Evolutionary conservation across 2,113 vertebrate genomes (phyloP).

Genomic region (Triplophysa rosa): DNA sequence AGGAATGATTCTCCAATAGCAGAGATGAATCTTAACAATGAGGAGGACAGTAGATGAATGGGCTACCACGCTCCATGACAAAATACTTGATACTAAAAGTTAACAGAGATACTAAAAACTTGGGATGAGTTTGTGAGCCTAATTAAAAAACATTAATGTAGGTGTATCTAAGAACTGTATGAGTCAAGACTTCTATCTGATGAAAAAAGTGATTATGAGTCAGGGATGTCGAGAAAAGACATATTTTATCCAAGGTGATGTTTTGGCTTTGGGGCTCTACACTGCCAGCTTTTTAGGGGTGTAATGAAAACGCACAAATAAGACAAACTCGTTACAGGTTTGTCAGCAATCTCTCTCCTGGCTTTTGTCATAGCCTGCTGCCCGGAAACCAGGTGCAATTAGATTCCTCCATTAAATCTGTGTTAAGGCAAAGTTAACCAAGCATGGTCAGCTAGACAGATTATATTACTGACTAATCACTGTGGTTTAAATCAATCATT

Average conservation of each 20-base stretch:
- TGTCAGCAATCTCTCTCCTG: slow-evolving; percentile 49
- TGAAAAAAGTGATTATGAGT: slow-evolving; percentile 60
- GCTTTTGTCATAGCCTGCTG: slow-evolving; percentile 41
- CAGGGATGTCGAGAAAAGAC: slow-evolving; percentile 38
- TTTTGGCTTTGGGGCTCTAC: slow-evolving; percentile 31
- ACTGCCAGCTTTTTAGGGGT: slow-evolving; percentile 24
- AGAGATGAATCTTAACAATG: slow-evolving; percentile 4
- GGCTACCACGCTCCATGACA: not conserved
- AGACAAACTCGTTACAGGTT: slow-evolving; percentile 48
- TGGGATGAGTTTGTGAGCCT: not conserved
- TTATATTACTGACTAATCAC: slow-evolving; percentile 45
- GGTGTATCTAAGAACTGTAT: not conserved
- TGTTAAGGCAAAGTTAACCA: slow-evolving; percentile 3
- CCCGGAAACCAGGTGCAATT: slow-evolving; percentile 36
- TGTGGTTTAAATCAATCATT: slow-evolving; percentile 45
- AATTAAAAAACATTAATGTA: slow-evolving; percentile 58
- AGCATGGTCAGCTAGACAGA: slow-evolving; percentile 27
- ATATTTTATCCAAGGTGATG: slow-evolving; percentile 38
- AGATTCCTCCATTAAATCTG: slow-evolving; percentile 46
- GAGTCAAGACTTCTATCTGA: slow-evolving; percentile 43
- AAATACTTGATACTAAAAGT: not conserved
- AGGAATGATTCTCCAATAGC: slow-evolving; percentile 3
- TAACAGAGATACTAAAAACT: slow-evolving; percentile 4
- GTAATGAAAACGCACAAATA: slow-evolving; percentile 57
- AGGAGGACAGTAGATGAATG: slow-evolving; percentile 7